Evolutionary conservation across 2,797 vertebrate species (phyloP), one percentile per base, ranked within the genome.

Genomic region (Cuniculus paca): DNA sequence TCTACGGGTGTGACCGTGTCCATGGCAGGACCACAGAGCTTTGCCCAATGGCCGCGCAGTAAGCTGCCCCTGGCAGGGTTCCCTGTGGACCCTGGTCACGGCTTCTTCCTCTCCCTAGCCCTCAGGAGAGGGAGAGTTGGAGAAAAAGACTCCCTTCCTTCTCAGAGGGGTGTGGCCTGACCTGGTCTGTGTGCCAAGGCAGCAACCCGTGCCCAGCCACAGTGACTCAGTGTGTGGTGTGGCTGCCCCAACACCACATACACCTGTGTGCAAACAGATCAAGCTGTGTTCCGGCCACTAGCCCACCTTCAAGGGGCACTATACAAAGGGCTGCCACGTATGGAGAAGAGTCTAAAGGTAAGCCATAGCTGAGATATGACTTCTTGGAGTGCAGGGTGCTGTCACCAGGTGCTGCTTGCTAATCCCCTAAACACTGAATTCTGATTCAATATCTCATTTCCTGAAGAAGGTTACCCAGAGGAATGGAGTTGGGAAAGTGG

Each of bases 341-440:
- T 84, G 80, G 72, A 94, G 83, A 90, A 22, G 60, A 65, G 42
- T 61, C 82, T 50, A 94, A 97, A 97, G 98, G 97, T 96, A 98
- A 97, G n/a, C 52, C 2, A 36, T 4, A 0, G 4, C 39, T 14
- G 22, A 42, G 17, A 36, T 60, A 56, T 52, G 79, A 84, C 60
- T 61, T 58, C 36, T 91, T 61, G 36, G 70, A 88, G 26, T 0
- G 0, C 1, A 9, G 54, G 4, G 88, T 68, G 22, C 56, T 34
- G 5, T 72, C 20, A 79, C 56, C 13, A 9, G 20, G 36, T 16
- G 42, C 50, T 48, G 34, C 11, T 12, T 42, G 12, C 48, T 93
- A n/a, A 61, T 39, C 14, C 72, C 6, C 24, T 10, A 45, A 42
- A 4, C 13, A 2, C 39, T 28, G 72, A 45, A 28, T 45, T 95